These are phyloP conservation scores for Acanthococcus lagerstroemiae DNA, from an alignment of 2,888 invertebrate species.

Conservation along the genomic window DNA sequence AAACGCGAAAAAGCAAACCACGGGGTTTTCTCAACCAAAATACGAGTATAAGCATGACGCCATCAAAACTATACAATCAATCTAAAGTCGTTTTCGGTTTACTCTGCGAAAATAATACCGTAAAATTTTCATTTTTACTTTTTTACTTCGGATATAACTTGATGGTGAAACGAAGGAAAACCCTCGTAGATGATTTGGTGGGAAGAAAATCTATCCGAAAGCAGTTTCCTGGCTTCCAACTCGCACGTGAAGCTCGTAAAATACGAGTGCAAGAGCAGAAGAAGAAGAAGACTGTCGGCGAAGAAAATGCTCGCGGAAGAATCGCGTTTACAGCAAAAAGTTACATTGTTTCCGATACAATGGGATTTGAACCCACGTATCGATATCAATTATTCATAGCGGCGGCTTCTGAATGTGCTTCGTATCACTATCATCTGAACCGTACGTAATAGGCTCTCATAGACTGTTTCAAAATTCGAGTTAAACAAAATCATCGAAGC, in stretches of 20 bases:
- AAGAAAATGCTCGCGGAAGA: background rate
- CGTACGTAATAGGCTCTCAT: slow-evolving; percentile 18
- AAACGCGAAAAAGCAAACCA: too few relatives aligned
- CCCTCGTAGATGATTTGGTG: too few relatives aligned
- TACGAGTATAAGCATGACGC: too few relatives aligned
- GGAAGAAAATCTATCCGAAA: background rate
- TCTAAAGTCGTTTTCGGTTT: too few relatives aligned
- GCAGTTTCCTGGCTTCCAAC: too few relatives aligned
- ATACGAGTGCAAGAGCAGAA: background rate
- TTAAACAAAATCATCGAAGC: slow-evolving; percentile 29
- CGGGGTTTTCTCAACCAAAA: too few relatives aligned
- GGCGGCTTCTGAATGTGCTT: background rate
- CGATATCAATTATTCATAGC: slow-evolving; percentile 29
- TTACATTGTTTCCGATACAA: slow-evolving; percentile 15
- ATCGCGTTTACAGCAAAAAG: background rate
- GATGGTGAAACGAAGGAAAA: too few relatives aligned
- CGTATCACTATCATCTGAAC: slow-evolving; percentile 18
- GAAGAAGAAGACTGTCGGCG: background rate
- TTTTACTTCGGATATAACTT: too few relatives aligned
- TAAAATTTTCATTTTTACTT: too few relatives aligned
- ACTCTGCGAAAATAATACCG: too few relatives aligned
- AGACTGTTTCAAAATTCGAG: slow-evolving; percentile 10
- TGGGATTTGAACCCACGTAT: slow-evolving; percentile 17
- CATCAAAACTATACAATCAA: too few relatives aligned
- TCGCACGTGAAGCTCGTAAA: slow-evolving; percentile 10